Conservation (phyloP, 1,140 invertebrate genomes). For the Euura lappo region DNA sequence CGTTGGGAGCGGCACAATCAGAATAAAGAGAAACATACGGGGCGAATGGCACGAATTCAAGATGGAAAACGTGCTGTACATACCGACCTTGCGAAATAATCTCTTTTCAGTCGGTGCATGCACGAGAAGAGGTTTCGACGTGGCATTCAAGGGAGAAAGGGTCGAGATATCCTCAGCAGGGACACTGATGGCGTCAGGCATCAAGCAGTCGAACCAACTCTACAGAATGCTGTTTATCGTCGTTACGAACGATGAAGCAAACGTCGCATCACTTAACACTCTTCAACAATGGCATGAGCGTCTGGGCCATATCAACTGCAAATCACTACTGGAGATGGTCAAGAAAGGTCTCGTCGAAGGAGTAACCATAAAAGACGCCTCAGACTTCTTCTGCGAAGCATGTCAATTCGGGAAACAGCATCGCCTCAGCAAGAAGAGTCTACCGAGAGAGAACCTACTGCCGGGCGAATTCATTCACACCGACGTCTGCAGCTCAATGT, state of each 20-base stretch:
- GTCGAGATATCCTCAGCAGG: no score
- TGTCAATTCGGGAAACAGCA: constrained; percentile 16
- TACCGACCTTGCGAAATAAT: constrained; percentile 31
- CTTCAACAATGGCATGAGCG: constrained; percentile 28
- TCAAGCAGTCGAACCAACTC: constrained; percentile 8
- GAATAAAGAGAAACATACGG: constrained; percentile 19
- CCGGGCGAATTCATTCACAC: constrained; percentile 39
- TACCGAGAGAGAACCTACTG: constrained; percentile 24
- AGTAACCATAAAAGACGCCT: constrained; percentile 13
- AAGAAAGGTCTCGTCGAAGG: constrained; percentile 20
- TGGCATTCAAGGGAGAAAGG: no score
- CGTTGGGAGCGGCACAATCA: constrained; percentile 21
- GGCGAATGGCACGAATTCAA: constrained; percentile 16
- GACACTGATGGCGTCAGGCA: constrained; percentile 18
- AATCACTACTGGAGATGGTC: constrained; percentile 20
- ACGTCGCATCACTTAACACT: constrained; percentile 9
- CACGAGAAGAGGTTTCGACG: constrained; percentile 27
- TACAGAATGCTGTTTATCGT: constrained; percentile 20
- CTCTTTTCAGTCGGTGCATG: constrained; percentile 34
- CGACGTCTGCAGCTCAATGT: constrained; percentile 36
- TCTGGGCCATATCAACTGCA: constrained; percentile 23
- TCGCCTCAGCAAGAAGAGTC: background rate
- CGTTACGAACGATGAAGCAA: constrained; percentile 11
- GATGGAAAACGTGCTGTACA: constrained; percentile 25
- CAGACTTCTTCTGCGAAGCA: constrained; percentile 19